phyloP scores from a whole-genome alignment of 2,888 invertebrate species.

The Agrotis segetum region DNA sequence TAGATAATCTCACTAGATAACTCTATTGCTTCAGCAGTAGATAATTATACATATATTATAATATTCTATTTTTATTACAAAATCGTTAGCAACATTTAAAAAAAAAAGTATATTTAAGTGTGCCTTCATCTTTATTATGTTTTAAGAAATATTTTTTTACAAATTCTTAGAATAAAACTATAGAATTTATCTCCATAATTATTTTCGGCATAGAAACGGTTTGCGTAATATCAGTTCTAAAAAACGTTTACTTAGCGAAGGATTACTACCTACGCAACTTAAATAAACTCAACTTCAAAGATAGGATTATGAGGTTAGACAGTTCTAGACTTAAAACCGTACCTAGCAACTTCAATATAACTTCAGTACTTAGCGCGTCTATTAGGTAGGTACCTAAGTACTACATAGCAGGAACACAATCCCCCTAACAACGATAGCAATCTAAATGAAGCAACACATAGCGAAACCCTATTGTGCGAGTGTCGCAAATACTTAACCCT shows the following conservation, averaged over 20 bases:
- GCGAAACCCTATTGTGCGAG: conserved; percentile 50
- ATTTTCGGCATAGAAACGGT: not conserved
- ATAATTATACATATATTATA: too few species aligned
- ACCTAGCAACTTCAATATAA: conserved; percentile 34
- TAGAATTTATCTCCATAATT: not conserved
- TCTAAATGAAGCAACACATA: conserved; percentile 56
- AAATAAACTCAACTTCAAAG: conserved; percentile 23
- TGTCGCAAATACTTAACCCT: conserved; percentile 56
- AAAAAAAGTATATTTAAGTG: too few species aligned
- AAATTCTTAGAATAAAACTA: too few species aligned
- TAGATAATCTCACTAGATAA: too few species aligned
- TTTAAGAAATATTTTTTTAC: too few species aligned
- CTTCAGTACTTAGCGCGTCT: conserved; percentile 27
- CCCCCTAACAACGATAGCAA: conserved; percentile 45
- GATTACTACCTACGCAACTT: conserved; percentile 10
- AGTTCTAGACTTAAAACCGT: conserved; percentile 16
- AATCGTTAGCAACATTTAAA: too few species aligned
- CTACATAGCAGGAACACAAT: conserved; percentile 30
- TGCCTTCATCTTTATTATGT: too few species aligned
- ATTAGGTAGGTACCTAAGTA: conserved; percentile 23
- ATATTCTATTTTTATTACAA: too few species aligned
- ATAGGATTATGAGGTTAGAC: conserved; percentile 30
- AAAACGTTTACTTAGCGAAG: conserved; percentile 2
- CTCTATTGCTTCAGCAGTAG: too few species aligned
- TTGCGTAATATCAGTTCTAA: conserved; percentile 1